Percentiles rank a stretch among this genome's conserved stretches.
phyloP scores from a whole-genome alignment of 37 sponge, comb jelly and placozoan genomes.

The Geodia barretti region DNA sequence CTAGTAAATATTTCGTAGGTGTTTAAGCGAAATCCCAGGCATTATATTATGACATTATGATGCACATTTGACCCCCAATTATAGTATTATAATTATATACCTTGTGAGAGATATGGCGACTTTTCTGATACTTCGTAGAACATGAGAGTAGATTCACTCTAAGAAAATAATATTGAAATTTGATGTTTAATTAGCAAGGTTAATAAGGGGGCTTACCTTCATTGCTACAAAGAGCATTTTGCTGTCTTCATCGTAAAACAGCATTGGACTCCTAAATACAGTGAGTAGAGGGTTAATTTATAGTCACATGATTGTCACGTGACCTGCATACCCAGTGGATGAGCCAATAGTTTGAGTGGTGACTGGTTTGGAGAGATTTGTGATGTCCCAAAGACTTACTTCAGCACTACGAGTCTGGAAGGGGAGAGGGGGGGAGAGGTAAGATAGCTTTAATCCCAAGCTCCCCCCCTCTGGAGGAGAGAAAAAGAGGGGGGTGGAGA shows the following conservation, averaged over 20 bases:
- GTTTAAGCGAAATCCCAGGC: too few relatives aligned
- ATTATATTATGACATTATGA: too few relatives aligned
- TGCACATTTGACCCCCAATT: too few relatives aligned
- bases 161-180: too few relatives aligned
- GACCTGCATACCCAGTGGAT: slow-evolving; percentile 40
- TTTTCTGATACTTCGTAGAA: slow-evolving; percentile 61
- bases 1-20: too few relatives aligned
- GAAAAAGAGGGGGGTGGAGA: not conserved
- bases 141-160: slow-evolving; percentile 56
- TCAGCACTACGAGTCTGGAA: slow-evolving; percentile 56
- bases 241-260: slow-evolving; percentile 86
- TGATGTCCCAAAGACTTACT: slow-evolving; percentile 67
- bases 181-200: too few relatives aligned
- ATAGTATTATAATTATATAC: too few relatives aligned
- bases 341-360: slow-evolving; percentile 34
- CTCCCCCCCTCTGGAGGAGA: too few relatives aligned
- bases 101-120: slow-evolving; percentile 44
- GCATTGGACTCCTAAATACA: slow-evolving; percentile 61
- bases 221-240: slow-evolving; percentile 70
- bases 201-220: slow-evolving; percentile 62
- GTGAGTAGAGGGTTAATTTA: not conserved
- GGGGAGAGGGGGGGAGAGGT: not conserved
- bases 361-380: slow-evolving; percentile 50
- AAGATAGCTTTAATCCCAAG: too few relatives aligned
- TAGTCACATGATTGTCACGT: too few relatives aligned